A percentile compares a stretch with the other conserved stretches of the same genome.
These are phyloP conservation scores for Austrolebias charrua DNA, from an alignment of 2,797 vertebrate genomes.

Conservation along the genomic window DNA sequence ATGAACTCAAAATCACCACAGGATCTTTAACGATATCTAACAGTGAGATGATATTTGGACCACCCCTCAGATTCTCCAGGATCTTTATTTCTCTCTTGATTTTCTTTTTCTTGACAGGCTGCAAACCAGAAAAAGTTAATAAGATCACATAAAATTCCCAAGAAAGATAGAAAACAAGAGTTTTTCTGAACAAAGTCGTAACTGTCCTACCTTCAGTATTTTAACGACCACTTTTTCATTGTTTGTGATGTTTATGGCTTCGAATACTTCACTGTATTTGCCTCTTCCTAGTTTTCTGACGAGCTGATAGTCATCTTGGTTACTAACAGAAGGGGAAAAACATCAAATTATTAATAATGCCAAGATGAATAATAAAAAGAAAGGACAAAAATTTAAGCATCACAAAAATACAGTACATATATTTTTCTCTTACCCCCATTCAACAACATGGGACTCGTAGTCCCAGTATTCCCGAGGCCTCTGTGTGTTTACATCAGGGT, in stretches of 20 bases:
- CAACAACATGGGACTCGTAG: slow-evolving; percentile 89
- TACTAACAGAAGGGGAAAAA: slow-evolving; percentile 72
- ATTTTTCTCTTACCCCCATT: slow-evolving; percentile 82
- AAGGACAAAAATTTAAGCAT: background rate
- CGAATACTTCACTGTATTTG: slow-evolving; percentile 99
- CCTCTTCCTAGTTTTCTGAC: slow-evolving; percentile 97
- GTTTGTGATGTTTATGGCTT: slow-evolving; percentile 99
- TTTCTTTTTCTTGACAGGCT: slow-evolving; percentile 99
- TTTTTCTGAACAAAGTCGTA: background rate
- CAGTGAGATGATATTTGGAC: slow-evolving; percentile 98
- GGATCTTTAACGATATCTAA: slow-evolving; percentile 99
- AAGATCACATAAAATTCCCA: background rate
- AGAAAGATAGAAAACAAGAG: background rate
- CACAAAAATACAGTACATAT: background rate
- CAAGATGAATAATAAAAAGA: background rate
- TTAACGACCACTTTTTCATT: slow-evolving; percentile 99
- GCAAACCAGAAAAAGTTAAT: slow-evolving; percentile 31
- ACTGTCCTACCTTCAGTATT: slow-evolving; percentile 92
- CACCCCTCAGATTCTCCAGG: slow-evolving; percentile 96
- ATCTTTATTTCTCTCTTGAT: slow-evolving; percentile 99
- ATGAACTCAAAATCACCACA: slow-evolving; percentile 83
- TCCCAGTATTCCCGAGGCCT: slow-evolving; percentile 91
- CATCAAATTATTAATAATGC: background rate
- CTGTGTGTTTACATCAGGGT: slow-evolving; percentile 90
- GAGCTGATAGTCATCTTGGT: slow-evolving; percentile 99